A percentile compares a stretch with the other conserved stretches of the same genome.
These are phyloP conservation scores for Lepidochrysops patricia DNA, from an alignment of 2,888 invertebrate genomes.

Conservation along the genomic window DNA sequence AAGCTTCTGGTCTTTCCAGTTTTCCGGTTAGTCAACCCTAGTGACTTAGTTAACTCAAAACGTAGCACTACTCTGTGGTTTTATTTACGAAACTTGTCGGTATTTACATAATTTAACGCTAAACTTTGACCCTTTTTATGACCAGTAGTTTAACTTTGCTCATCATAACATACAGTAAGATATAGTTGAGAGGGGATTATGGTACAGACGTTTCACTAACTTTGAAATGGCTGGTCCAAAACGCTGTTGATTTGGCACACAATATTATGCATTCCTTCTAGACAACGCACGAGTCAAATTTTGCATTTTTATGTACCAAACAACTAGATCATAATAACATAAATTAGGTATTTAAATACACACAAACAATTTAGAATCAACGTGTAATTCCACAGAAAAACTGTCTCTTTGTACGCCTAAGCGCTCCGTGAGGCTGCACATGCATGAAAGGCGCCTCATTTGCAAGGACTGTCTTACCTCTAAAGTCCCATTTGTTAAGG, in stretches of 20 bases:
- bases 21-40: neutral
- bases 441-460: constrained; percentile 56
- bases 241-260: too few relatives aligned
- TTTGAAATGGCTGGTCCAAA: too few relatives aligned
- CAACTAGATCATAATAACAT: too few relatives aligned
- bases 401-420: constrained; percentile 1
- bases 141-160: neutral
- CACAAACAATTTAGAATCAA: neutral
- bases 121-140: neutral
- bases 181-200: neutral
- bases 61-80: constrained; percentile 3
- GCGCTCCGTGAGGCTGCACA: neutral
- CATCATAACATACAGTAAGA: neutral
- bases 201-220: neutral
- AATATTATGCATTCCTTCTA: too few relatives aligned
- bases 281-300: too few relatives aligned
- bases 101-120: neutral
- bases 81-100: neutral
- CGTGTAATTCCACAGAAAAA: neutral
- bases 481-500: constrained; percentile 46
- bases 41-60: neutral
- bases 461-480: constrained; percentile 42
- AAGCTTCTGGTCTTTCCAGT: neutral
- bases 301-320: too few relatives aligned
- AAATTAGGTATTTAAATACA: too few relatives aligned